These are phyloP conservation scores for Morelia viridis DNA, from an alignment of 2,797 vertebrate genomes.

Conservation along the genomic window DNA sequence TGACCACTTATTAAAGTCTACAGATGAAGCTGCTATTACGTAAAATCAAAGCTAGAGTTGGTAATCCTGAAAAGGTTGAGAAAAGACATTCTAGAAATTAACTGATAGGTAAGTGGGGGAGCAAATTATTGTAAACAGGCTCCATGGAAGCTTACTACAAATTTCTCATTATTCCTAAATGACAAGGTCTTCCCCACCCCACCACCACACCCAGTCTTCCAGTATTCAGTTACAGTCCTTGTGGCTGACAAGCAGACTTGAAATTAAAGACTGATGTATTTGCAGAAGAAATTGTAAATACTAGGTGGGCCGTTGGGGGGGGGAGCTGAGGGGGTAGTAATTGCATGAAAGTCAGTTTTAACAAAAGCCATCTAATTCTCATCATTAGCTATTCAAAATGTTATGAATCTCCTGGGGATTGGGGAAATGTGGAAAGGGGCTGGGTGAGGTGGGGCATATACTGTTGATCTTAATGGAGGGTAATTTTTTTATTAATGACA, in stretches of 20 bases:
- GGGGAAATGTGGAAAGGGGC: not conserved
- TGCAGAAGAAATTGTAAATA: conserved; percentile 29
- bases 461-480: conserved; percentile 3
- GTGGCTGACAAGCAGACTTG: conserved; percentile 6
- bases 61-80: not conserved
- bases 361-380: conserved; percentile 36
- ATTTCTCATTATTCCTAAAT: conserved; percentile 8
- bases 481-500: conserved; percentile 11
- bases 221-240: not conserved
- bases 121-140: not conserved
- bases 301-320: conserved; percentile 19
- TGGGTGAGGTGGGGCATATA: not conserved
- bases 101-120: not conserved
- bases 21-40: not conserved
- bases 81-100: not conserved
- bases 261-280: conserved; percentile 29
- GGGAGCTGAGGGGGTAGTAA: conserved; percentile 4
- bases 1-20: not conserved
- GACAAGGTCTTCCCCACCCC: not conserved
- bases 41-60: not conserved
- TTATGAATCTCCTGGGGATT: conserved; percentile 19
- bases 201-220: not conserved
- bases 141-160: not conserved
- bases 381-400: conserved; percentile 17
- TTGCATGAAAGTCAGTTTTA: conserved; percentile 10